Base-by-base conservation (phyloP, 2,888 invertebrate species). In the Sisyra nigra region DNA sequence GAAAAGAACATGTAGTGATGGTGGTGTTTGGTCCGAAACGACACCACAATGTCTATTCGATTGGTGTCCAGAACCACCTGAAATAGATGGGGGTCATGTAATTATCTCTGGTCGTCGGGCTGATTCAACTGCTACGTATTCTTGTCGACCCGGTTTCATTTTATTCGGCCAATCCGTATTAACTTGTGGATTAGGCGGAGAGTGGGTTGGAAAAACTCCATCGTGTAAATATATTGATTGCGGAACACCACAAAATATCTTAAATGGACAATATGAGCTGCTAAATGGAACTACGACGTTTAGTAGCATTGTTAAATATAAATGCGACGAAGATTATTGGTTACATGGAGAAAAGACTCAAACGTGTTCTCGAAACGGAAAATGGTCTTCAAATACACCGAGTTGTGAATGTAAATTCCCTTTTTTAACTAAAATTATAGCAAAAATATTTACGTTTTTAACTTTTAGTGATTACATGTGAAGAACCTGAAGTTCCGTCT, bases 351-450 rank as follows among this genome's bases (percentile, higher is more conserved):
- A 80, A 37, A 65, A 67, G 9, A 69, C 68, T 14, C 71, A 86
- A 37, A 72, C 69, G 14, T 91, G 91, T 58, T 82, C 80, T 30
- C 70, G 77, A 45, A 87, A 88, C 49, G 89, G 86, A 9, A 85
- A 83, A 57, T 91, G 89, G 89, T 85, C 83, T 0, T 78, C 82
- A 33, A 80, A 82, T 54, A 78, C 83, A 40, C 88, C 89, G 0
- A 72, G 80, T n/a, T 91, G 91, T 59, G 84, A 87, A 67, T 61
- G 85, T 85, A n/a, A n/a, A n/a, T n/a, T n/a, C n/a, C n/a, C n/a
- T n/a, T n/a, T n/a, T n/a, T 36, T 36, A 9, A 15, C 46, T 19
- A 13, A 2, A 18, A 2, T 38, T 18, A 35, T 15, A 13, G n/a
- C 34, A 34, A 34, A 6, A 34, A 4, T n/a, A n/a, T n/a, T n/a